Evolutionary conservation across 2,797 vertebrate species (phyloP).

Genomic region (Sebastes iracundus): DNA sequence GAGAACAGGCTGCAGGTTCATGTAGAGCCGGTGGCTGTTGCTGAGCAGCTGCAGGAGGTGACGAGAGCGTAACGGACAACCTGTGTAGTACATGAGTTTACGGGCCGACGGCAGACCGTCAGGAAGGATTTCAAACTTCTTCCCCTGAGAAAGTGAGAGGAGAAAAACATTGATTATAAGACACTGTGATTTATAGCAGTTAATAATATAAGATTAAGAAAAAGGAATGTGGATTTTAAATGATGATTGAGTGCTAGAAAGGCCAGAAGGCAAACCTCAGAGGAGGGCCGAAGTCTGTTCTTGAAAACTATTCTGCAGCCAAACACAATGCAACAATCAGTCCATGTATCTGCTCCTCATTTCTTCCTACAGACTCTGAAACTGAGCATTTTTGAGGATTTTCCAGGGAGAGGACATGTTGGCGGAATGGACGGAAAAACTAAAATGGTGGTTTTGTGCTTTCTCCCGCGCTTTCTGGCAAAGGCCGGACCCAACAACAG

Average conservation of each 20-base stretch:
- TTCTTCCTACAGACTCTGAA: slow-evolving; percentile 29
- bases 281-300: slow-evolving; percentile 3
- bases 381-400: slow-evolving; percentile 28
- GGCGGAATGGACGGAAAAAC: slow-evolving; percentile 51
- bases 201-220: slow-evolving; percentile 10
- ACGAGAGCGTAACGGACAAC: slow-evolving; percentile 92
- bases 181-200: slow-evolving; percentile 25
- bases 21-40: slow-evolving; percentile 97
- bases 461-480: slow-evolving; percentile 46
- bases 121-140: slow-evolving; percentile 97
- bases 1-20: slow-evolving; percentile 97
- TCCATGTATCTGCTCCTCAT: slow-evolving; percentile 39
- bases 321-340: slow-evolving; percentile 20
- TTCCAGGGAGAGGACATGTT: slow-evolving; percentile 61
- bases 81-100: slow-evolving; percentile 97
- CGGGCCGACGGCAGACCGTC: slow-evolving; percentile 95
- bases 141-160: slow-evolving; percentile 84
- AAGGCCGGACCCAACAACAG: slow-evolving; percentile 49
- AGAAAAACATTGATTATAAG: slow-evolving; percentile 1
- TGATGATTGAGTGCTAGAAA: slow-evolving; percentile 11
- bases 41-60: slow-evolving; percentile 97
- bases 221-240: slow-evolving; percentile 37
- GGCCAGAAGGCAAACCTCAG: slow-evolving; percentile 16
- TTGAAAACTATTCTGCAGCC: not conserved
- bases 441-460: slow-evolving; percentile 63